A percentile compares a stretch with the other conserved stretches of the same genome.
These are phyloP conservation scores for Netelia virgata DNA, from an alignment of 2,888 invertebrate genomes.

Conservation along the genomic window DNA sequence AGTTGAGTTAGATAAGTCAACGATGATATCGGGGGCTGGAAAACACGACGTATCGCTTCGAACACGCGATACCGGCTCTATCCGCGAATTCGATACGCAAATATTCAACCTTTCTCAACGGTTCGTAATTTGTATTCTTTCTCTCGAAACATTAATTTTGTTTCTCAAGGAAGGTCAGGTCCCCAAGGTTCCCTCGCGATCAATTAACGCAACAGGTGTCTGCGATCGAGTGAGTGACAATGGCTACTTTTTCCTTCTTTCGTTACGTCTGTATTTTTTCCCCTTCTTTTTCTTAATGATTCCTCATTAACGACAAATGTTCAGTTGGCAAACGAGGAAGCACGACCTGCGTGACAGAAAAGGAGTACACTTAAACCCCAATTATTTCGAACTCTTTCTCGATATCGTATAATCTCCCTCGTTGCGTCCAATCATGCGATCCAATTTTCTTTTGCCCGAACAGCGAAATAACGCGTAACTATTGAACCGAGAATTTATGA, in stretches of 20 bases:
- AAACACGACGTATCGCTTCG: slow-evolving; percentile 2
- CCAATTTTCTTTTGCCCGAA: no score
- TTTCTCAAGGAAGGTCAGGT: neutral
- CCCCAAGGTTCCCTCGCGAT: neutral
- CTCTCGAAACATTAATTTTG: slow-evolving; percentile 13
- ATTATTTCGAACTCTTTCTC: neutral
- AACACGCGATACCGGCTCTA: slow-evolving; percentile 6
- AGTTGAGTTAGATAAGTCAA: slow-evolving; percentile 16
- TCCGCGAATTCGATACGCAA: slow-evolving; percentile 23
- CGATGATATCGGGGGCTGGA: slow-evolving; percentile 7
- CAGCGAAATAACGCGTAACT: neutral
- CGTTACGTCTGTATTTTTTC: neutral
- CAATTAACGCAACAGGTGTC: slow-evolving; percentile 35
- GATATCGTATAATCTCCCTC: no score
- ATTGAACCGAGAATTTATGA: neutral
- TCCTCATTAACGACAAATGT: slow-evolving; percentile 14
- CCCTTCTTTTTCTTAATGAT: slow-evolving; percentile 32
- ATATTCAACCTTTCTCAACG: neutral
- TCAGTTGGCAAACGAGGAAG: neutral
- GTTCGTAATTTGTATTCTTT: slow-evolving; percentile 9
- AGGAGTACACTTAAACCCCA: neutral
- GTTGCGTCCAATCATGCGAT: no score
- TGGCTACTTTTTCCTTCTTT: neutral
- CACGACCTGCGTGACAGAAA: neutral
- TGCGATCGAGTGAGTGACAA: slow-evolving; percentile 12